These are phyloP conservation scores for Cyrtodaria siliqua DNA, from an alignment of 2,888 invertebrate species.

Conservation along the genomic window DNA sequence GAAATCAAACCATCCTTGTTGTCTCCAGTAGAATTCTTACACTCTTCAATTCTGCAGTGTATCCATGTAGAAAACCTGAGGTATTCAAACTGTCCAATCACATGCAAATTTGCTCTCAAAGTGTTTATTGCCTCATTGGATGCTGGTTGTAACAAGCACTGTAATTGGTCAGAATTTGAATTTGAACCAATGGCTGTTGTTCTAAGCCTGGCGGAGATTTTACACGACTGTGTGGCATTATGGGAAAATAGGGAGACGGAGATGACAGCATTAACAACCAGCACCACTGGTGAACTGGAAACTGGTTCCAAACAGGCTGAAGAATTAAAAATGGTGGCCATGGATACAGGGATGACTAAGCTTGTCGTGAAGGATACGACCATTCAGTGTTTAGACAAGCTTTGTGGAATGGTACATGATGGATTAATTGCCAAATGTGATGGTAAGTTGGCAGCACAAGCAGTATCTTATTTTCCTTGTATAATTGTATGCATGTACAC, in stretches of 20 bases:
- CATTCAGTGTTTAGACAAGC: conserved; percentile 2
- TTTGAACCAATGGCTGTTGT: conserved; percentile 45
- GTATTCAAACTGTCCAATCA: conserved; percentile 9
- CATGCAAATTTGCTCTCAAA: conserved; percentile 35
- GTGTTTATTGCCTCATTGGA: conserved; percentile 24
- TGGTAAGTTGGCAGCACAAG: conserved; percentile 6
- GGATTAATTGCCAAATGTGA: background rate
- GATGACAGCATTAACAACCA: background rate
- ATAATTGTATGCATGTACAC: no score
- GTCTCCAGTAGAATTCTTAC: conserved; percentile 33
- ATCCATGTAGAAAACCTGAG: conserved; percentile 12
- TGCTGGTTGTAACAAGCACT: conserved; percentile 19
- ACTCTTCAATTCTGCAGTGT: conserved; percentile 18
- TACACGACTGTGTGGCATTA: conserved; percentile 47
- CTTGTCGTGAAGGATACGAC: conserved; percentile 31
- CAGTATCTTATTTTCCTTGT: no score
- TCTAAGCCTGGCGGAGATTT: conserved; percentile 33
- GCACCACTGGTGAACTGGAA: background rate
- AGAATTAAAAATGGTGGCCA: conserved; percentile 1
- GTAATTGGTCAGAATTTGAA: conserved; percentile 36
- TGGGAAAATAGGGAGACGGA: conserved; percentile 11
- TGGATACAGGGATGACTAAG: conserved; percentile 28
- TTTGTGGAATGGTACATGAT: conserved; percentile 13
- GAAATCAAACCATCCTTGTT: conserved; percentile 2
- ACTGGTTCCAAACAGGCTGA: background rate